Evolutionary conservation across 2,113 vertebrate species (phyloP).

Genomic region (Lethenteron reissneri): DNA sequence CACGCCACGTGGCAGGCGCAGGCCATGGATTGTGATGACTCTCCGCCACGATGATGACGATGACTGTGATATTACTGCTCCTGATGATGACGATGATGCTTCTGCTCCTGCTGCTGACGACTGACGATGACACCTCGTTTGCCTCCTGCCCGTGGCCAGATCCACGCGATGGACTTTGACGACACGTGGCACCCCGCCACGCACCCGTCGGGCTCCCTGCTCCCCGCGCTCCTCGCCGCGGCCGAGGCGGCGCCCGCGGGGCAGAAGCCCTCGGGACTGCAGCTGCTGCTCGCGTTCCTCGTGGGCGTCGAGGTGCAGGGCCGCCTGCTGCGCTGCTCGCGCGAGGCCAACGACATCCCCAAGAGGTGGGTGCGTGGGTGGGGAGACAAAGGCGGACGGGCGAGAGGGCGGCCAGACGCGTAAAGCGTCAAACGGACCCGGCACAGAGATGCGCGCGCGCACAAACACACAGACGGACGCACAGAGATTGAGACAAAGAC

Average conservation of each 20-base stretch:
- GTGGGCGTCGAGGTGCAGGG: constrained; percentile 58
- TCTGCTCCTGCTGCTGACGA: too few species aligned
- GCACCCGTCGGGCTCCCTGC: constrained; percentile 49
- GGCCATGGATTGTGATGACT: too few species aligned
- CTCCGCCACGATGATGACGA: too few species aligned
- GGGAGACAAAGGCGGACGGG: too few species aligned
- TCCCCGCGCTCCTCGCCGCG: constrained; percentile 46
- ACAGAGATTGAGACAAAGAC: background rate
- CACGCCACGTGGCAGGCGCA: too few species aligned
- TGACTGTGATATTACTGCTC: too few species aligned
- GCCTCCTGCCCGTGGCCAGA: constrained; percentile 16
- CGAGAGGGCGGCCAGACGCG: too few species aligned
- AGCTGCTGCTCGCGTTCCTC: constrained; percentile 49
- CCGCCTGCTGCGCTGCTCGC: constrained; percentile 52
- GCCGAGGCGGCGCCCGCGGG: constrained; percentile 35
- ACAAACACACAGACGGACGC: background rate
- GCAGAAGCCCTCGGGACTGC: constrained; percentile 36
- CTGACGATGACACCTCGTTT: background rate
- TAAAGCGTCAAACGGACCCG: background rate
- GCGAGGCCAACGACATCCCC: constrained; percentile 43
- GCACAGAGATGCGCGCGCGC: background rate
- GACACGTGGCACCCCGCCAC: constrained; percentile 85
- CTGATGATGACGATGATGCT: too few species aligned
- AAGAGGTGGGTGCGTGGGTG: constrained; percentile 27
- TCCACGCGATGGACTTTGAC: constrained; percentile 67